Conservation (phyloP, 1,140 invertebrate species). For the Drosophila paulistorum region DNA sequence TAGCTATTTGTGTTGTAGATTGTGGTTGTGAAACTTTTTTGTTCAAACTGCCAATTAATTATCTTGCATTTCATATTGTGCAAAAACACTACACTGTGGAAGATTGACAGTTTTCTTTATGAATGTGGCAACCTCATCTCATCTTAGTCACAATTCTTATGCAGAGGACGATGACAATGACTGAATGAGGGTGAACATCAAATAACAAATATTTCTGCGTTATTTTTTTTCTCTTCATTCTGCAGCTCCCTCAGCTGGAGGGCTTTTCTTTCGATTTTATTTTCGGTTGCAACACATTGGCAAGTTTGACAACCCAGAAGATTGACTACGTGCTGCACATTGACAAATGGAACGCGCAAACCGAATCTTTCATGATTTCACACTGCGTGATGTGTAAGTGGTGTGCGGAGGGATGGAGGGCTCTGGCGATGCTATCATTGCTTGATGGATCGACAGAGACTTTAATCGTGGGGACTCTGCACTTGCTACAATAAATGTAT, state of each 20-base stretch:
- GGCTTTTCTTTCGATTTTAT: slow-evolving; percentile 19
- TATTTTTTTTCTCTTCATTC: background rate
- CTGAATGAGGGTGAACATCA: slow-evolving; percentile 23
- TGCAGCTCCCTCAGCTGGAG: background rate
- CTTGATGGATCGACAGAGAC: slow-evolving; percentile 20
- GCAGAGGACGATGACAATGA: slow-evolving; percentile 16
- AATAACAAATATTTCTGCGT: slow-evolving; percentile 15
- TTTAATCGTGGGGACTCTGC: slow-evolving; percentile 33
- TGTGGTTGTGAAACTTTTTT: too few species aligned
- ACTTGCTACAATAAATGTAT: slow-evolving; percentile 1
- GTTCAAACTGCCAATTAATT: too few species aligned
- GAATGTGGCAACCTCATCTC: too few species aligned
- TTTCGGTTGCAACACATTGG: slow-evolving; percentile 74
- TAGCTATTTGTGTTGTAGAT: too few species aligned
- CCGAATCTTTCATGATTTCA: slow-evolving; percentile 24
- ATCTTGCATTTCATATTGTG: too few species aligned
- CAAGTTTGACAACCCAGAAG: slow-evolving; percentile 79
- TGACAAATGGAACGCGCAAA: slow-evolving; percentile 69
- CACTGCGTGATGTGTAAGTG: slow-evolving; percentile 13
- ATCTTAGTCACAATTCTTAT: too few species aligned
- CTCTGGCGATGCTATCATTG: too few species aligned
- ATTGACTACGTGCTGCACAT: slow-evolving; percentile 80
- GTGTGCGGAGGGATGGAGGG: too few species aligned
- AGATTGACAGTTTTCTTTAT: too few species aligned
- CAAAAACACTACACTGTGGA: too few species aligned